Evolutionary conservation across 2,797 vertebrate genomes (phyloP).

Genomic region (Notolabrus celidotus): DNA sequence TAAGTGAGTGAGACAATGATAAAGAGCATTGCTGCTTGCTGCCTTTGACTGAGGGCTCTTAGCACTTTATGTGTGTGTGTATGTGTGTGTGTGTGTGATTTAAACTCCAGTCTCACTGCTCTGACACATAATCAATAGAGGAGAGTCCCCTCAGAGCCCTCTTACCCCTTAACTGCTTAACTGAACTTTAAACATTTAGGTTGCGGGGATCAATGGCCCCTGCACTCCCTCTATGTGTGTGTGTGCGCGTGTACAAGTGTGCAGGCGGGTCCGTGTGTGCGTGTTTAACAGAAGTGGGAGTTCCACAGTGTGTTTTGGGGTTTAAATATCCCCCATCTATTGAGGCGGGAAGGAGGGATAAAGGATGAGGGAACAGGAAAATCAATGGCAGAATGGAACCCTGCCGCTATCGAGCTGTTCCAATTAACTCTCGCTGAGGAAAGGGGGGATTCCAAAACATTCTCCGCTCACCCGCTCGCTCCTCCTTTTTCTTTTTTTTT

Average conservation of each 20-base stretch:
- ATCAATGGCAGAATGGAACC: conserved; percentile 90
- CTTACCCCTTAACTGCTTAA: conserved; percentile 98
- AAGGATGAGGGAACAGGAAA: conserved; percentile 83
- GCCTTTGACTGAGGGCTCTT: conserved; percentile 85
- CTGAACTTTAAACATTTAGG: conserved; percentile 98
- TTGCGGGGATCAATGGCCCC: conserved; percentile 95
- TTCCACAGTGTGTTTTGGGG: conserved; percentile 80
- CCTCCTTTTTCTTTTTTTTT: conserved; percentile 53
- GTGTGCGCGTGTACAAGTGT: conserved; percentile 24
- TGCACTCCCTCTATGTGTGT: conserved; percentile 73
- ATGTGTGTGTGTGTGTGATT: conserved; percentile 80
- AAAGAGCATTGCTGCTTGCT: conserved; percentile 76
- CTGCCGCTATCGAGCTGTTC: conserved; percentile 88
- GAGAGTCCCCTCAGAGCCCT: conserved; percentile 95
- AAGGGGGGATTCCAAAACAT: conserved; percentile 87
- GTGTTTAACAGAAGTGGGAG: conserved; percentile 82
- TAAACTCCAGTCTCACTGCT: conserved; percentile 92
- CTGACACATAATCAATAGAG: conserved; percentile 98
- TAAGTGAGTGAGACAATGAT: conserved; percentile 83
- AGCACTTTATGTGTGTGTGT: conserved; percentile 68
- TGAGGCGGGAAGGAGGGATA: conserved; percentile 82
- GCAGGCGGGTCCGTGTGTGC: conserved; percentile 51
- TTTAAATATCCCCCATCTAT: conserved; percentile 84
- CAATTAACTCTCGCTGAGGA: conserved; percentile 86
- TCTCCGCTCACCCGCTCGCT: conserved; percentile 63